Evolutionary conservation across 2,888 invertebrate genomes (phyloP).

Genomic region (Eutolmus rufibarbis): DNA sequence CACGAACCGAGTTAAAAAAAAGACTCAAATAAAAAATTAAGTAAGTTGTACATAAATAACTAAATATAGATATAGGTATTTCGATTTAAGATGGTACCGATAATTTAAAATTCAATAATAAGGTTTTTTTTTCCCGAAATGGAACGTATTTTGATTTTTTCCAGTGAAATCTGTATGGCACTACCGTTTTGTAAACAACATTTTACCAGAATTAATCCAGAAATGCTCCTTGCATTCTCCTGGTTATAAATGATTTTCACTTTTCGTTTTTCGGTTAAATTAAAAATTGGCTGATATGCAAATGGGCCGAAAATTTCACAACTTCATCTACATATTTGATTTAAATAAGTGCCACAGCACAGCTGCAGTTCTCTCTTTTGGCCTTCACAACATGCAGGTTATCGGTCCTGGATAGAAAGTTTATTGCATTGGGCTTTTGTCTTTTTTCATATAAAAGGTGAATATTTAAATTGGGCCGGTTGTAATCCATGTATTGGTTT

Average conservation of each 20-base stretch:
- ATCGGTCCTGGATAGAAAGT: neutral
- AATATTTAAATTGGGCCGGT: neutral
- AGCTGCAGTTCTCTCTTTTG: neutral
- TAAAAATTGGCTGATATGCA: neutral
- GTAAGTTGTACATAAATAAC: too few species aligned
- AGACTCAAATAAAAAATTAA: too few species aligned
- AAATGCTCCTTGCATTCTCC: neutral
- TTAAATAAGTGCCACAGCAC: neutral
- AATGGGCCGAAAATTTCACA: neutral
- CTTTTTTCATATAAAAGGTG: neutral
- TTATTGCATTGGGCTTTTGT: neutral
- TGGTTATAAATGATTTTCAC: neutral
- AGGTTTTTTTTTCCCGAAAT: neutral
- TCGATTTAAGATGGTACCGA: too few species aligned
- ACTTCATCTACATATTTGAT: neutral
- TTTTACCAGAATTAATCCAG: neutral
- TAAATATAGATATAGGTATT: too few species aligned
- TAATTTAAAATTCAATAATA: neutral
- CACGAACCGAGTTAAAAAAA: too few species aligned
- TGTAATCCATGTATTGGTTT: neutral
- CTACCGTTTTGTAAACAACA: neutral
- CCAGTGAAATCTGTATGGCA: neutral
- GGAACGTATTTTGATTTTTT: neutral
- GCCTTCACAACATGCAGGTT: neutral
- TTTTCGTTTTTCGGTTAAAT: neutral